These are phyloP conservation scores for Salpingus planirostris DNA, from an alignment of 2,888 invertebrate genomes.

Conservation along the genomic window DNA sequence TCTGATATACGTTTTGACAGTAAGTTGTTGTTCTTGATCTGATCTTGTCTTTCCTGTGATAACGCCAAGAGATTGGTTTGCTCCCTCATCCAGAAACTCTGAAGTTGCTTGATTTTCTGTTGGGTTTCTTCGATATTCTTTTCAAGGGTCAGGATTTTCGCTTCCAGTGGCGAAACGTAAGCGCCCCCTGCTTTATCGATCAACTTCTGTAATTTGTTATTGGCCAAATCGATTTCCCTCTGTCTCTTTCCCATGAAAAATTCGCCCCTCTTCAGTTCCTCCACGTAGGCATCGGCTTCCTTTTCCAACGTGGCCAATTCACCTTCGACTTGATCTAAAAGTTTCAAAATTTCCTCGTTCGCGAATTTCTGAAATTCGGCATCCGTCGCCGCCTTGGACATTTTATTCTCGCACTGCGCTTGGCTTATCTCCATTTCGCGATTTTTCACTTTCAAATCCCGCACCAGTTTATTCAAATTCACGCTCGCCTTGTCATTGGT, in stretches of 20 bases:
- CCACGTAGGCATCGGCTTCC: slow-evolving; percentile 39
- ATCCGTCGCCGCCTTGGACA: slow-evolving; percentile 49
- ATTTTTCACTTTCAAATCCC: slow-evolving; percentile 10
- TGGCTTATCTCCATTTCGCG: slow-evolving; percentile 44
- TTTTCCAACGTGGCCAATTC: slow-evolving; percentile 38
- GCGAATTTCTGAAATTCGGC: slow-evolving; percentile 45
- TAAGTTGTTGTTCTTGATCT: slow-evolving; percentile 60
- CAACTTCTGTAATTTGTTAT: slow-evolving; percentile 46
- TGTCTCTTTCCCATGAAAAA: slow-evolving; percentile 43
- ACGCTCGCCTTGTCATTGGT: slow-evolving; percentile 58
- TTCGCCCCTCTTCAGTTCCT: slow-evolving; percentile 43
- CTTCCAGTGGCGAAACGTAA: slow-evolving; percentile 49
- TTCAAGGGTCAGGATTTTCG: slow-evolving; percentile 57
- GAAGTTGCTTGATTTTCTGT: slow-evolving; percentile 53
- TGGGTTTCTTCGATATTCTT: slow-evolving; percentile 53
- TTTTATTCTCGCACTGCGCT: slow-evolving; percentile 48
- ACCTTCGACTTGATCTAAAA: slow-evolving; percentile 35
- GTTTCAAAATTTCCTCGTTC: slow-evolving; percentile 28
- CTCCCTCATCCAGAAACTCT: slow-evolving; percentile 68
- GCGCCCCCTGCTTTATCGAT: slow-evolving; percentile 39
- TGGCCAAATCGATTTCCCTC: slow-evolving; percentile 44
- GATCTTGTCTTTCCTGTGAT: slow-evolving; percentile 57
- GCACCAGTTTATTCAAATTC: slow-evolving; percentile 36
- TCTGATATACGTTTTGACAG: slow-evolving; percentile 63
- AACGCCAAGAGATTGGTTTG: slow-evolving; percentile 64